Conservation (phyloP, 2,113 vertebrate species). For the Trichomycterus rosablanca region DNA sequence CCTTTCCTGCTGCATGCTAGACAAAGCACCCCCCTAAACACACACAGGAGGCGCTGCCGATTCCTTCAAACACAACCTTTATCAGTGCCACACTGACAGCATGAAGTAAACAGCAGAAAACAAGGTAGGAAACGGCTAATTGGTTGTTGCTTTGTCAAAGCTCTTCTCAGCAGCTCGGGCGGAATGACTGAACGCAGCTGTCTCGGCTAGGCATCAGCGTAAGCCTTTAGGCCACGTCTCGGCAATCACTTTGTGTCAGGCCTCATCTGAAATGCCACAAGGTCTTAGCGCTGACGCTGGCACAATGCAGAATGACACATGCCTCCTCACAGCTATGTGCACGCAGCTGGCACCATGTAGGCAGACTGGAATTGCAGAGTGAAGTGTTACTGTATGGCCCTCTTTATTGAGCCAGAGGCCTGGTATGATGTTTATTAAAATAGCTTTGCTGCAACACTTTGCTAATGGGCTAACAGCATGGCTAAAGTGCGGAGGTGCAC, state of each 20-base stretch:
- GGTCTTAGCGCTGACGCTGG: conserved; percentile 4
- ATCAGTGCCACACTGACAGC: conserved; percentile 28
- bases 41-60: conserved; percentile 3
- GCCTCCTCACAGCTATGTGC: neutral
- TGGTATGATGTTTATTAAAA: neutral
- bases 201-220: neutral
- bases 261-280: conserved; percentile 22
- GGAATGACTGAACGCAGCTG: conserved; percentile 20
- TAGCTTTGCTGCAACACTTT: neutral
- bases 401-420: neutral
- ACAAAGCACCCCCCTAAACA: conserved; percentile 1
- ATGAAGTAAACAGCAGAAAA: neutral
- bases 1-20: conserved; percentile 11
- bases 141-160: conserved; percentile 3
- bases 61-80: conserved; percentile 21
- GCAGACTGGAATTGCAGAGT: neutral
- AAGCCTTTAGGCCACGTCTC: conserved; percentile 22
- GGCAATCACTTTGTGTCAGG: conserved; percentile 7
- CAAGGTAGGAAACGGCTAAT: conserved; percentile 11
- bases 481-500: neutral
- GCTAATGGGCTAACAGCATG: neutral
- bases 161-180: too few relatives aligned
- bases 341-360: neutral
- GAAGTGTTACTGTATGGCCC: neutral
- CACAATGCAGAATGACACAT: conserved; percentile 2